Evolutionary conservation across 2,888 invertebrate genomes (phyloP).

Genomic region (Andrena camellia): DNA sequence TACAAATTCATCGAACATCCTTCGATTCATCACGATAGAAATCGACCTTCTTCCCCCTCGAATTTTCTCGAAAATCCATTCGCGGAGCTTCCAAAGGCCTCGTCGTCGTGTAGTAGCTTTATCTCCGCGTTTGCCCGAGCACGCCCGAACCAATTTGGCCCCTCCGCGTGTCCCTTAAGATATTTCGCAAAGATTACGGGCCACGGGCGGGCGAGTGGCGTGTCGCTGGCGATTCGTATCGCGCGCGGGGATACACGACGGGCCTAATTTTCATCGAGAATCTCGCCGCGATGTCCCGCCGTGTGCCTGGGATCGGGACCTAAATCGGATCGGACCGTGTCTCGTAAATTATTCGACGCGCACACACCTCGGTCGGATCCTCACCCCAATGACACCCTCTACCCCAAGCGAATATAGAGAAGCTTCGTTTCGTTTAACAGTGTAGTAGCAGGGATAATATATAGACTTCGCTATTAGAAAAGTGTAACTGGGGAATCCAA

Average conservation of each 20-base stretch:
- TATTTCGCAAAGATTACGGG: slow-evolving; percentile 63
- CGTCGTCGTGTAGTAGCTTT: no score
- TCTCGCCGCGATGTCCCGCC: slow-evolving; percentile 60
- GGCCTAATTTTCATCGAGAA: slow-evolving; percentile 72
- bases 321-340: slow-evolving; percentile 74
- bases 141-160: slow-evolving; percentile 40
- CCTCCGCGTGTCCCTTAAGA: slow-evolving; percentile 50
- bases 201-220: slow-evolving; percentile 71
- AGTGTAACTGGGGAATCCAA: no score
- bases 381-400: slow-evolving; percentile 6
- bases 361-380: slow-evolving; percentile 46
- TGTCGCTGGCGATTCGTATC: slow-evolving; percentile 76
- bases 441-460: no score
- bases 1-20: no score
- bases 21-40: no score
- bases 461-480: no score
- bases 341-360: slow-evolving; percentile 76
- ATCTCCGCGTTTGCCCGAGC: background rate
- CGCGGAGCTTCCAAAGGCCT: no score
- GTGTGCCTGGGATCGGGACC: slow-evolving; percentile 70
- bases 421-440: slow-evolving; percentile 8
- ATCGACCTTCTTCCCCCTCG: no score
- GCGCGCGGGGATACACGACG: slow-evolving; percentile 44
- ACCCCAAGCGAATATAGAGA: background rate
- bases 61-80: no score